phyloP scores from a whole-genome alignment of 1,140 invertebrate species.

The Dermatophagoides farinae region DNA sequence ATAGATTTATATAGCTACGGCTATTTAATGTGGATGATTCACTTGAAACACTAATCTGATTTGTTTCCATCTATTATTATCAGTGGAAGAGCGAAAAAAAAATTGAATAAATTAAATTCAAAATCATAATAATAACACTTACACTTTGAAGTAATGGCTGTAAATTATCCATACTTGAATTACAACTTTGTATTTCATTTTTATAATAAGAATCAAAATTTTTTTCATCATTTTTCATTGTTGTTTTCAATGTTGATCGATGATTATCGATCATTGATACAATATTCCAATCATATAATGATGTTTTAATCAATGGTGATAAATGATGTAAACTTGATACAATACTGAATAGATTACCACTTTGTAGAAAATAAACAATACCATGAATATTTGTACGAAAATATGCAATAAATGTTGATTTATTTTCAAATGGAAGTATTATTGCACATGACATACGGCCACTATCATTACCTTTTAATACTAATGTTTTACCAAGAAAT shows the following conservation, averaged over 20 bases:
- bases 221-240: no score
- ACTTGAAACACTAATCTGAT: constrained; percentile 5
- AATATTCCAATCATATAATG: constrained; percentile 4
- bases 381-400: constrained; percentile 13
- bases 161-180: background rate
- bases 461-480: constrained; percentile 16
- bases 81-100: background rate
- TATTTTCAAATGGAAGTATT: constrained; percentile 16
- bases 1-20: constrained; percentile 2
- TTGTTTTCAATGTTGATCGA: no score
- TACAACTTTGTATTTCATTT: constrained; percentile 5
- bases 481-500: constrained; percentile 18
- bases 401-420: background rate
- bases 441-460: constrained; percentile 17
- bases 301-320: background rate
- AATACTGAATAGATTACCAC: background rate
- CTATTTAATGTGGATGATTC: constrained; percentile 1
- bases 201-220: background rate
- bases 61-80: background rate
- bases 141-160: background rate
- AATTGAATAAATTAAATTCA: background rate
- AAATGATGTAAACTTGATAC: constrained; percentile 1
- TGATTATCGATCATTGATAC: background rate
- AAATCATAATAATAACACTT: background rate
- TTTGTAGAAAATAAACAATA: constrained; percentile 7